Conservation (phyloP, 2,888 invertebrate genomes). For the Meloe dianella region DNA sequence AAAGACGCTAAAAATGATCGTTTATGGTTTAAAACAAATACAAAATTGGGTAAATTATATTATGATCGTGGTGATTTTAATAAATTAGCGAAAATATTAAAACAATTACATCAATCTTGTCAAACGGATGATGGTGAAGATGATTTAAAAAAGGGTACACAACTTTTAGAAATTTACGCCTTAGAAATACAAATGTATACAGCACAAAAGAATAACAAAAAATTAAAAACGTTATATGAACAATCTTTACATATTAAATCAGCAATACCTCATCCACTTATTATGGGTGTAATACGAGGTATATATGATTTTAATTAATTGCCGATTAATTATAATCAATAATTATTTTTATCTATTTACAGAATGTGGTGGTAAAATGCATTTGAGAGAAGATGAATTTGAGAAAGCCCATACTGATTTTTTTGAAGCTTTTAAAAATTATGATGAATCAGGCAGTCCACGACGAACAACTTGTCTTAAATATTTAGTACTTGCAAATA, state of each 20-base stretch:
- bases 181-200: slow-evolving; percentile 99
- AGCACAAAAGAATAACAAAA: slow-evolving; percentile 98
- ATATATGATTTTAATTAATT: too few species aligned
- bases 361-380: slow-evolving; percentile 99
- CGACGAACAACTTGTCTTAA: slow-evolving; percentile 92
- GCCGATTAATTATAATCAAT: too few species aligned
- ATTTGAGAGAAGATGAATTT: slow-evolving; percentile 95
- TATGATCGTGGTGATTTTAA: slow-evolving; percentile 95
- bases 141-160: slow-evolving; percentile 96
- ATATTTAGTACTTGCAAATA: slow-evolving; percentile 96
- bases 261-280: slow-evolving; percentile 98
- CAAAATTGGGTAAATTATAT: slow-evolving; percentile 97
- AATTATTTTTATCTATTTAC: slow-evolving; percentile 43
- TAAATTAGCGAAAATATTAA: slow-evolving; percentile 94
- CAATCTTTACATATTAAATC: slow-evolving; percentile 97
- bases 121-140: slow-evolving; percentile 99
- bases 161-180: slow-evolving; percentile 96
- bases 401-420: slow-evolving; percentile 99
- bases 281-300: slow-evolving; percentile 99
- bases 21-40: slow-evolving; percentile 99
- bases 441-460: slow-evolving; percentile 97
- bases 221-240: slow-evolving; percentile 93
- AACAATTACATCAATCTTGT: slow-evolving; percentile 97
- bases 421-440: slow-evolving; percentile 99
- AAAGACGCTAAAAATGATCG: slow-evolving; percentile 99